Base-by-base conservation (phyloP, 2,113 vertebrate genomes). In the Condylura cristata region DNA sequence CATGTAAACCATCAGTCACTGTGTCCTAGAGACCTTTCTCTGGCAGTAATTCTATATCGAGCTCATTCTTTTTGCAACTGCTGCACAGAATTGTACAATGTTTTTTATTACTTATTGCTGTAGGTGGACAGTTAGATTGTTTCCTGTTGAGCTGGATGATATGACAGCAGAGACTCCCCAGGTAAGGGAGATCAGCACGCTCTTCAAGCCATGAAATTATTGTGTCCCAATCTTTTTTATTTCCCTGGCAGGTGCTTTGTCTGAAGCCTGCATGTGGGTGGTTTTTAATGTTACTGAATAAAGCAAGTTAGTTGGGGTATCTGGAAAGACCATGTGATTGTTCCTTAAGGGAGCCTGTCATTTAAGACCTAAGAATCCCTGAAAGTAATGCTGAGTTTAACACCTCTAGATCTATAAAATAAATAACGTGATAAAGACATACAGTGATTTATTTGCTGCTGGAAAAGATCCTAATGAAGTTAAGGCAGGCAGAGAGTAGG, bases 371-470 rank as follows among this genome's bases (percentile, higher is more conserved):
- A 32, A 37, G 53, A 63, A n/a, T 8, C 17, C 41, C 1, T 6
- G 22, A 41, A 89, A 56, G 8, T 10, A n/a, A 63, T 17, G 44
- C 17, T 6, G 37, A 24, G 48, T 63, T 18, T 41, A 84, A 39
- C 24, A 51, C 28, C 65, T 58, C 51, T 56, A 30, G 13, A 46
- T 56, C 70, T 34, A 39, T 12, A n/a, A 26, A 82, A 46, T 22
- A 58, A 82, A 89, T 41, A 56, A 95, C 53, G n/a, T 82, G 56
- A 75, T 24, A 51, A 34, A 86, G 24, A 26, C 3, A 3, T 8
- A 46, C 44, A 81, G n/a, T 9, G 66, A 89, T 74, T 81, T 80
- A 60, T 74, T 91, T 56, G 32, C 44, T 94, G 3, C 28, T 24
- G 4, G 26, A 8, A 53, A 18, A 68, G 91, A 68, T 79, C 8